A percentile compares a stretch with the other conserved stretches of the same genome.
These are phyloP conservation scores for Nerophis lumbriciformis DNA, from an alignment of 2,113 vertebrate species.

Conservation along the genomic window DNA sequence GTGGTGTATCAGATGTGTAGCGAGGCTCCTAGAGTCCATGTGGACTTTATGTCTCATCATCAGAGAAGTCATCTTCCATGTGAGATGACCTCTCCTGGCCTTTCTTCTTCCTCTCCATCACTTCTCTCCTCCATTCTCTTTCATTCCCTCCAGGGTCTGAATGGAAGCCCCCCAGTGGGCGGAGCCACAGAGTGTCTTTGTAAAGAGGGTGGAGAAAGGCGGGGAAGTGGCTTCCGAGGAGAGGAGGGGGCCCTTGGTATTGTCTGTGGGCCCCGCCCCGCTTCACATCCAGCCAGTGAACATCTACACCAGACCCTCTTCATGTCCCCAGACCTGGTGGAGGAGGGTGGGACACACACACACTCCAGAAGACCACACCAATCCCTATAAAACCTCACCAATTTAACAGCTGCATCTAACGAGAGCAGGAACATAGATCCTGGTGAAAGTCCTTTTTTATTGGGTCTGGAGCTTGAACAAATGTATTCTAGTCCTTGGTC, in stretches of 20 bases:
- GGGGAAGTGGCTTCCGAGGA: conserved; percentile 66
- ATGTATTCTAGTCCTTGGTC: too few relatives aligned
- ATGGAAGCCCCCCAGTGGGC: conserved; percentile 56
- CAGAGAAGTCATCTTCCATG: too few relatives aligned
- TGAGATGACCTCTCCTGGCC: not conserved
- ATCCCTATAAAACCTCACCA: too few relatives aligned
- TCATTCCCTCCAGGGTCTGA: conserved; percentile 50
- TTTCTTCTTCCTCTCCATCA: conserved; percentile 34
- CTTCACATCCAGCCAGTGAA: conserved; percentile 53
- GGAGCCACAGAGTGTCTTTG: conserved; percentile 71
- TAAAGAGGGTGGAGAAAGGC: conserved; percentile 64
- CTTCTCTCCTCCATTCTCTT: conserved; percentile 40
- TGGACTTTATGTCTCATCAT: too few relatives aligned
- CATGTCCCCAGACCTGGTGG: conserved; percentile 43
- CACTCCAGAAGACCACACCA: not conserved
- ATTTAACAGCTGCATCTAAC: not conserved
- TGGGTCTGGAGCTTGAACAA: too few relatives aligned
- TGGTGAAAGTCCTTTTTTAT: too few relatives aligned
- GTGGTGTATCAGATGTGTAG: too few relatives aligned
- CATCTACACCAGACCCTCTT: conserved; percentile 38
- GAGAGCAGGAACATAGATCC: not conserved
- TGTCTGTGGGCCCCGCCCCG: conserved; percentile 60
- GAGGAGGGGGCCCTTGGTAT: conserved; percentile 45
- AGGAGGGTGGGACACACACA: conserved; percentile 50
- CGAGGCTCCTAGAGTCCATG: too few relatives aligned